Evolutionary conservation across 2,113 vertebrate species (phyloP).

Genomic region (Malurus cyaneus): DNA sequence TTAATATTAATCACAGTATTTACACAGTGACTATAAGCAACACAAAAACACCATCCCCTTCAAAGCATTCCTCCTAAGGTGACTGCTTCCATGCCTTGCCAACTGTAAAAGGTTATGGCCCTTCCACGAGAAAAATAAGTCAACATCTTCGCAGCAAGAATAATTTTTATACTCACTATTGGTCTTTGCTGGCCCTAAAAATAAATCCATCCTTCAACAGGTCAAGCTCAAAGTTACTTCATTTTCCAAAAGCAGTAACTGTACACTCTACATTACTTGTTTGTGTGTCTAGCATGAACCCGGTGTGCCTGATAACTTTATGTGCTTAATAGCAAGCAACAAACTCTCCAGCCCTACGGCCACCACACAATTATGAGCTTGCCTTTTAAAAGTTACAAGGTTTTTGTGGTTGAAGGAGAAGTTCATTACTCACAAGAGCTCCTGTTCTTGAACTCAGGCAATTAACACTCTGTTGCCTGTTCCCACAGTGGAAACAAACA

Average conservation of each 20-base stretch:
- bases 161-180: background rate
- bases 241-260: background rate
- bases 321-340: accelerated
- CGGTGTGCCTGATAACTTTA: background rate
- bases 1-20: background rate
- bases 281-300: background rate
- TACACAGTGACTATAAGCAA: background rate
- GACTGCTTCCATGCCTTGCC: background rate
- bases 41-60: background rate
- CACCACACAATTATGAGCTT: background rate
- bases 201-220: background rate
- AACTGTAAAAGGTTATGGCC: background rate
- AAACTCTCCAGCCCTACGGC: background rate
- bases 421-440: constrained; percentile 42
- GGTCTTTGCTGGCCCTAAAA: background rate
- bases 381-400: background rate
- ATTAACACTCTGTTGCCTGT: constrained; percentile 13
- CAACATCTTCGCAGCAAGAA: background rate
- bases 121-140: background rate
- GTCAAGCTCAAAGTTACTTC: background rate
- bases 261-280: background rate
- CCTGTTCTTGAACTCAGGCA: constrained; percentile 4
- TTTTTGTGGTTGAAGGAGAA: constrained; percentile 6
- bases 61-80: background rate
- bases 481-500: constrained; percentile 58